Conservation (phyloP, 2,113 vertebrate genomes). For the Lampris incognitus region DNA sequence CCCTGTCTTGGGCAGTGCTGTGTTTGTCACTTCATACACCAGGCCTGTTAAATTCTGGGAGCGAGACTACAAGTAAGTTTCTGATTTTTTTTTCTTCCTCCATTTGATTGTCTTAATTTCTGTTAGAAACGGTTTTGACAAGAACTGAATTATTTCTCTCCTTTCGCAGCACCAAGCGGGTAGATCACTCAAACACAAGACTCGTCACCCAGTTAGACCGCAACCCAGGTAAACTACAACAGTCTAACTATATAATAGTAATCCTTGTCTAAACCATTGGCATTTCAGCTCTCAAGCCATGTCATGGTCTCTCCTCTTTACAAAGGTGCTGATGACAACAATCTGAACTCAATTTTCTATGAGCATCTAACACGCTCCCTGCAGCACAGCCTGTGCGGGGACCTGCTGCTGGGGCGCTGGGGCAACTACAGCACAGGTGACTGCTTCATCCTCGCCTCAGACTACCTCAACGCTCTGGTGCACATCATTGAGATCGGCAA, state of each 20-base stretch:
- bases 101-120: background rate
- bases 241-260: background rate
- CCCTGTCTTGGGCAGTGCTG: conserved; percentile 89
- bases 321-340: conserved; percentile 91
- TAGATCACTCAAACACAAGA: conserved; percentile 93
- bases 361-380: conserved; percentile 92
- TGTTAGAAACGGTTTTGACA: background rate
- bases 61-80: conserved; percentile 90
- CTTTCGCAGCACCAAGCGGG: conserved; percentile 87
- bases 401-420: conserved; percentile 91
- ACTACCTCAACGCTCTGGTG: conserved; percentile 94
- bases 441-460: conserved; percentile 92
- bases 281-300: background rate
- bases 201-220: conserved; percentile 91
- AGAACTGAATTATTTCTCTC: conserved; percentile 20
- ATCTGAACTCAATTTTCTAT: conserved; percentile 93
- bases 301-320: background rate
- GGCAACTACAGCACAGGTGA: conserved; percentile 90
- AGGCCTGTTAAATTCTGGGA: conserved; percentile 94
- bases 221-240: conserved; percentile 83
- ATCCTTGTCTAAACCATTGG: background rate
- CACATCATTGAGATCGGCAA: conserved; percentile 94
- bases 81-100: background rate
- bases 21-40: conserved; percentile 92
- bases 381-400: conserved; percentile 92